Percentiles rank a stretch among this genome's conserved stretches.
Evolutionary conservation across 1,140 invertebrate genomes (phyloP).

Genomic region (Drosophila chauvacae): DNA sequence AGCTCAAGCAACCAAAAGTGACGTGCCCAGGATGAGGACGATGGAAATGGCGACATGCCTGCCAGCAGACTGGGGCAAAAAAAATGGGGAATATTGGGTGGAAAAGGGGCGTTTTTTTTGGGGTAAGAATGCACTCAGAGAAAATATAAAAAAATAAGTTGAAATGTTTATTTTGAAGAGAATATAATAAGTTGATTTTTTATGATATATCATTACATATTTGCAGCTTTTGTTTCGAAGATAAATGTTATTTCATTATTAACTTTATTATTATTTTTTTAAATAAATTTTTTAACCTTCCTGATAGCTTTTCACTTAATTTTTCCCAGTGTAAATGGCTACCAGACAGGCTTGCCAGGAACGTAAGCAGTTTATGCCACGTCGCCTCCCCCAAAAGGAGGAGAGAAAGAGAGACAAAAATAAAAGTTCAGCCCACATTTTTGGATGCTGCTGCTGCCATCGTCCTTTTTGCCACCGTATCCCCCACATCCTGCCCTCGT

Average conservation of each 20-base stretch:
- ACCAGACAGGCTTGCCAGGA: constrained; percentile 46
- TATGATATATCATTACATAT: no score
- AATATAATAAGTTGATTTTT: no score
- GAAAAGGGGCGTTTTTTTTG: constrained; percentile 1
- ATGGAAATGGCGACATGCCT: constrained; percentile 56
- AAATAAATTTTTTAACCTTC: no score
- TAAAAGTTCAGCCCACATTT: constrained; percentile 55
- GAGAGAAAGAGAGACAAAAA: constrained; percentile 47
- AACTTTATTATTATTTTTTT: background rate
- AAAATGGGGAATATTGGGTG: constrained; percentile 38
- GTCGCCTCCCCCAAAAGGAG: background rate
- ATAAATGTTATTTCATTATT: background rate
- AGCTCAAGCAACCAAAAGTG: constrained; percentile 69
- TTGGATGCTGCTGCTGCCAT: constrained; percentile 60
- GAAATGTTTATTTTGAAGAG: no score
- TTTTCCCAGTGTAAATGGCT: background rate
- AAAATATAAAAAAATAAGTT: background rate
- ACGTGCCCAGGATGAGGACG: constrained; percentile 68
- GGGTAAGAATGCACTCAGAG: background rate
- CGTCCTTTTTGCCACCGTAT: constrained; percentile 19
- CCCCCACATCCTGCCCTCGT: constrained; percentile 15
- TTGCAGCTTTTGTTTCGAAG: no score
- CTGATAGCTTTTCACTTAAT: no score
- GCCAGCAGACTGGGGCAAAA: constrained; percentile 38
- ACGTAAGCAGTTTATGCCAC: constrained; percentile 72